Percentiles rank a stretch among this genome's conserved stretches.
phyloP scores from a whole-genome alignment of 2,113 vertebrate genomes.

The Pseudopodoces humilis region DNA sequence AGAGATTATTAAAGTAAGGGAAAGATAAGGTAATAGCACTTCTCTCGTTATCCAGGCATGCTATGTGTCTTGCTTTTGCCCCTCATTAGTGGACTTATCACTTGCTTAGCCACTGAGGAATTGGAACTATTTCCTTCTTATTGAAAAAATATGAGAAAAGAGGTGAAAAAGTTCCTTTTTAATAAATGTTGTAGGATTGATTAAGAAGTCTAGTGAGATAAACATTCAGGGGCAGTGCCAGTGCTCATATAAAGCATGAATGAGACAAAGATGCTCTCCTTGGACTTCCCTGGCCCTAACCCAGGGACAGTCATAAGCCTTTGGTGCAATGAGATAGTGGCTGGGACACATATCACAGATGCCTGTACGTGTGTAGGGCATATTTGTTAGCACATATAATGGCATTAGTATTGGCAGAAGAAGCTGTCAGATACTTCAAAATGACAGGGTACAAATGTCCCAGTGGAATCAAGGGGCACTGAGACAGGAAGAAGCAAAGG shows the following conservation, averaged over 20 bases:
- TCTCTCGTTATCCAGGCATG: neutral
- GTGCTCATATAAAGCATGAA: neutral
- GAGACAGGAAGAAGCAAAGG: slow-evolving; percentile 10
- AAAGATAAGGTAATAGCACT: neutral
- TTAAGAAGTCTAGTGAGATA: neutral
- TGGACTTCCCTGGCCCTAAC: neutral
- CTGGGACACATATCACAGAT: neutral
- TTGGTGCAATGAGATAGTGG: neutral
- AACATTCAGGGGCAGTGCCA: neutral
- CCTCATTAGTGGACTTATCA: slow-evolving; percentile 14
- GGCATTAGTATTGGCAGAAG: neutral
- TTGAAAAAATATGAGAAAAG: neutral
- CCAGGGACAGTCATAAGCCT: neutral
- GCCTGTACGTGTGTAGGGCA: neutral
- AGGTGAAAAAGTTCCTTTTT: neutral
- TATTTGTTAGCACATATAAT: neutral
- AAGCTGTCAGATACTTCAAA: neutral
- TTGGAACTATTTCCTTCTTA: neutral
- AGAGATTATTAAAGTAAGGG: slow-evolving; percentile 14
- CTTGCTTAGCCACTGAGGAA: neutral
- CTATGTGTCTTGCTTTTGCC: neutral
- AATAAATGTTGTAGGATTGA: neutral
- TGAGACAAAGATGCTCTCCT: neutral
- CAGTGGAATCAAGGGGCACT: neutral
- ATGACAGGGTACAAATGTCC: slow-evolving; percentile 4